Percentiles rank a stretch among this genome's conserved stretches.
These are phyloP conservation scores for Marasmarcha lunaedactyla DNA, from an alignment of 2,888 invertebrate species.

Conservation along the genomic window DNA sequence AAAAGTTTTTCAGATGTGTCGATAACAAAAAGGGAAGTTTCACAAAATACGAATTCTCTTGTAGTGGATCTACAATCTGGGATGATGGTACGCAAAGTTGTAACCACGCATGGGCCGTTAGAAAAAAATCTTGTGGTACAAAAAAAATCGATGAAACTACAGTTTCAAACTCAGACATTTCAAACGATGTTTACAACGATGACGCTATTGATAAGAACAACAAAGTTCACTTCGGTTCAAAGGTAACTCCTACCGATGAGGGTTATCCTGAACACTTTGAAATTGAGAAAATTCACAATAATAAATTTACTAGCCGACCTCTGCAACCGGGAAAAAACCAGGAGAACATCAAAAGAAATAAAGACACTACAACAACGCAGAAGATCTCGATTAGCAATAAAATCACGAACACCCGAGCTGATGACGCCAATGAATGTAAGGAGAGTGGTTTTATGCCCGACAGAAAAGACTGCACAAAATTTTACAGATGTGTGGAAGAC, in stretches of 20 bases:
- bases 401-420: neutral
- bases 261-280: too few species aligned
- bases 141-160: neutral
- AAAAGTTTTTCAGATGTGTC: slow-evolving; percentile 85
- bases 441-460: slow-evolving; percentile 72
- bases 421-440: slow-evolving; percentile 16
- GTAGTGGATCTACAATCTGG: slow-evolving; percentile 83
- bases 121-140: slow-evolving; percentile 39
- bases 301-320: neutral
- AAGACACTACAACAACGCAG: neutral
- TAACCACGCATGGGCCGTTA: slow-evolving; percentile 76
- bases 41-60: slow-evolving; percentile 78
- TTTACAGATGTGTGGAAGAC: slow-evolving; percentile 75
- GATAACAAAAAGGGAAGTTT: slow-evolving; percentile 72
- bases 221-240: neutral
- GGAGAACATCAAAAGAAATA: neutral
- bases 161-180: neutral
- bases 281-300: slow-evolving; percentile 4
- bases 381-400: neutral
- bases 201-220: neutral
- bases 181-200: neutral
- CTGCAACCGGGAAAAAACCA: neutral
- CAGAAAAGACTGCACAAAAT: slow-evolving; percentile 71
- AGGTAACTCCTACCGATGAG: slow-evolving; percentile 17
- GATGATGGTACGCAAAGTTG: slow-evolving; percentile 78